Evolutionary conservation across 2,113 vertebrate species (phyloP).

Genomic region (Pristiophorus japonicus): DNA sequence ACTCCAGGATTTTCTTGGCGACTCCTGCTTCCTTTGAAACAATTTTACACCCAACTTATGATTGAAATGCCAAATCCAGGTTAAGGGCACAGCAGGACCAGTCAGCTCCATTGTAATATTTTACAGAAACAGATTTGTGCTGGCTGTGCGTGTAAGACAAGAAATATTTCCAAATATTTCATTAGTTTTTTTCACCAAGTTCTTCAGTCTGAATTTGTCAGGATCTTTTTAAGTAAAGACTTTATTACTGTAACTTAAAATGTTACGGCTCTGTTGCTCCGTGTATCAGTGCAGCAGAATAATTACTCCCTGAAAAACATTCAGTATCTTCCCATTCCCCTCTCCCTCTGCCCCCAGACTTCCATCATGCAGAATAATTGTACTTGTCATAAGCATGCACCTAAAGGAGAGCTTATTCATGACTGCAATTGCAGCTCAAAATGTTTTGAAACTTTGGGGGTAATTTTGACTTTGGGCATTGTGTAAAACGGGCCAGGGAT

Average conservation of each 20-base stretch:
- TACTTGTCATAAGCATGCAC: background rate
- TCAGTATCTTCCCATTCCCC: background rate
- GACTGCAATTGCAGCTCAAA: background rate
- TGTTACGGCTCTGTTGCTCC: background rate
- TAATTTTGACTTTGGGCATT: background rate
- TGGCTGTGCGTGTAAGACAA: background rate
- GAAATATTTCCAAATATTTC: background rate
- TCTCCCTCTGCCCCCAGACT: background rate
- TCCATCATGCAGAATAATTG: background rate
- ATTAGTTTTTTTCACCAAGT: background rate
- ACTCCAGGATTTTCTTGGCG: slow-evolving; percentile 33
- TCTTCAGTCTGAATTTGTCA: background rate
- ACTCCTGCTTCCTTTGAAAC: slow-evolving; percentile 29
- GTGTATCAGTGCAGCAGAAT: background rate
- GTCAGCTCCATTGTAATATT: background rate
- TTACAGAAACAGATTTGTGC: slow-evolving; percentile 26
- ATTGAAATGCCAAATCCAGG: background rate
- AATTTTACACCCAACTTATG: slow-evolving; percentile 25
- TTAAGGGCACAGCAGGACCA: slow-evolving; percentile 25
- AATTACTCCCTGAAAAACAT: background rate
- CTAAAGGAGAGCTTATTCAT: slow-evolving; percentile 2
- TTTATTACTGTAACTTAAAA: background rate
- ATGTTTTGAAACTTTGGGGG: background rate
- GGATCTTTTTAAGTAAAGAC: background rate
- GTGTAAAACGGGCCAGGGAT: background rate